Evolutionary conservation across 2,888 invertebrate genomes (phyloP).

Genomic region (Pasiphila rectangulata): DNA sequence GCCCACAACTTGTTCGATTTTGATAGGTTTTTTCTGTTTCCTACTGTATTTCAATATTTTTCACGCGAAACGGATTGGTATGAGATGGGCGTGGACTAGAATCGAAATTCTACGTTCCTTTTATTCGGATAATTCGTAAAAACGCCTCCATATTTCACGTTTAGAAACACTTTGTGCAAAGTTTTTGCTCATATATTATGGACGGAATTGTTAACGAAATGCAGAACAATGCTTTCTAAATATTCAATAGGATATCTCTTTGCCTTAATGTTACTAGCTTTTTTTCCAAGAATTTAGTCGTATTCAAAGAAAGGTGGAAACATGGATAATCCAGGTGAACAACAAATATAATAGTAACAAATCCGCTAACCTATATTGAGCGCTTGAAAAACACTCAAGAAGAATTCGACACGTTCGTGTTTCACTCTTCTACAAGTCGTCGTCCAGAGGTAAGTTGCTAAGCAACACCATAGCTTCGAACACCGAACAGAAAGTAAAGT

Average conservation of each 20-base stretch:
- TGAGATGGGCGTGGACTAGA: conserved; percentile 44
- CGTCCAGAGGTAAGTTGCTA: too few species aligned
- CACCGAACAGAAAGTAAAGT: too few species aligned
- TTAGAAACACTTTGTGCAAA: conserved; percentile 17
- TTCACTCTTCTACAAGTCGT: too few species aligned
- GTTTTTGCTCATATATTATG: conserved; percentile 3
- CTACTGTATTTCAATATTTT: conserved; percentile 60
- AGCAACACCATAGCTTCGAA: too few species aligned
- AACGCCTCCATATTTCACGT: conserved; percentile 41
- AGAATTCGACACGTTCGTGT: too few species aligned
- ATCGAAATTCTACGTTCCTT: conserved; percentile 48
- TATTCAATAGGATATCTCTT: background rate
- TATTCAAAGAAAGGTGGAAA: too few species aligned
- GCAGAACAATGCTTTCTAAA: background rate
- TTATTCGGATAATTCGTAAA: conserved; percentile 42
- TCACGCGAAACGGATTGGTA: conserved; percentile 54
- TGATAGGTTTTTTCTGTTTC: conserved; percentile 48
- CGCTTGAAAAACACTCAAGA: too few species aligned
- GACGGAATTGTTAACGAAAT: background rate
- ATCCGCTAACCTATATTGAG: too few species aligned
- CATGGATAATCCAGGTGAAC: too few species aligned
- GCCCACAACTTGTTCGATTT: conserved; percentile 30
- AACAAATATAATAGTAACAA: too few species aligned
- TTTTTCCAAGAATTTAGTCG: too few species aligned
- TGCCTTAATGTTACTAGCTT: too few species aligned